Evolutionary conservation across 2,888 invertebrate species (phyloP).

Genomic region (Halictus ligatus): DNA sequence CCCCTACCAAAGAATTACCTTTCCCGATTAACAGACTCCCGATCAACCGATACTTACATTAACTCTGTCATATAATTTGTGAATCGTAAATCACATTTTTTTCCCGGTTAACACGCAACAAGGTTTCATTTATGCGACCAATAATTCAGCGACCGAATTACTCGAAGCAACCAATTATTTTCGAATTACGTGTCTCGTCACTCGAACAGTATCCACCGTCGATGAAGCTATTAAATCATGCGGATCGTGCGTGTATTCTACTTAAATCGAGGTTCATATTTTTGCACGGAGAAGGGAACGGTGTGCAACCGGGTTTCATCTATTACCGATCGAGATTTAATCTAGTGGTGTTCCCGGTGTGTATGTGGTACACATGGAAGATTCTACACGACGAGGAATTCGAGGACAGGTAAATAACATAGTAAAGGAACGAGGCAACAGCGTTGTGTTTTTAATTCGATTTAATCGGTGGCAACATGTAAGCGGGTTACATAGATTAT

Average conservation of each 20-base stretch:
- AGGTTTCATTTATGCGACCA: background rate
- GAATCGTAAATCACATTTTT: background rate
- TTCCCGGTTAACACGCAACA: background rate
- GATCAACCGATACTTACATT: background rate
- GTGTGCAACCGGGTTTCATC: background rate
- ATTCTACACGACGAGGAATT: conserved; percentile 15
- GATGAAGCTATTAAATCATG: conserved; percentile 1
- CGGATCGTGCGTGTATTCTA: background rate
- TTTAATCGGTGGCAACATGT: conserved; percentile 77
- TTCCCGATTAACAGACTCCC: background rate
- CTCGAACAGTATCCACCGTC: background rate
- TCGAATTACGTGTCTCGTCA: conserved; percentile 2
- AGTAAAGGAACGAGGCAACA: conserved; percentile 9
- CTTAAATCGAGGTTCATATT: background rate
- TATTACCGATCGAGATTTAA: conserved; percentile 1
- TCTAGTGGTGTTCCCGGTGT: background rate
- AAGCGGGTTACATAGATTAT: conserved; percentile 74
- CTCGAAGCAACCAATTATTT: background rate
- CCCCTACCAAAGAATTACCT: background rate
- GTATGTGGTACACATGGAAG: background rate
- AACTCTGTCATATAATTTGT: background rate
- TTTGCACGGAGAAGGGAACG: background rate
- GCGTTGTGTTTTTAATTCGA: conserved; percentile 65
- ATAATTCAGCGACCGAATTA: conserved; percentile 3
- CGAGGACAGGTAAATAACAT: conserved; percentile 30